A percentile compares a stretch with the other conserved stretches of the same genome.
Conservation (phyloP, 2,888 invertebrate genomes). For the Nineta flava region DNA sequence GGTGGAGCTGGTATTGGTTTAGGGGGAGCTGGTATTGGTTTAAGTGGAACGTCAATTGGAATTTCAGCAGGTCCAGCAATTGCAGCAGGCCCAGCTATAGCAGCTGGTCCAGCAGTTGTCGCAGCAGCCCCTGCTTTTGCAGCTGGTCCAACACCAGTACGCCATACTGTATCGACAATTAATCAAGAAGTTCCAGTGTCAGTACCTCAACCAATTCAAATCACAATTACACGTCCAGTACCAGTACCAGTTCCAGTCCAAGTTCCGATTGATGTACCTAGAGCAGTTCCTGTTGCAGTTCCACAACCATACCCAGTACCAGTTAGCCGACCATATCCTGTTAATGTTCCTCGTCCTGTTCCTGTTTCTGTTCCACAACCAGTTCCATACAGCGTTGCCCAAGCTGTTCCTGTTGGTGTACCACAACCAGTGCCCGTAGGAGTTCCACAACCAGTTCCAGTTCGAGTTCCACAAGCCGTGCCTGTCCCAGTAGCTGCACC, state of each 20-base stretch:
- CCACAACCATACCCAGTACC: constrained; percentile 25
- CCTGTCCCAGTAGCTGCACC: constrained; percentile 25
- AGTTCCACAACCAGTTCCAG: constrained; percentile 37
- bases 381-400: constrained; percentile 29
- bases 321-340: constrained; percentile 24
- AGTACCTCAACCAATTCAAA: constrained; percentile 24
- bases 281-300: constrained; percentile 31
- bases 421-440: constrained; percentile 31
- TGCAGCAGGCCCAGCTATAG: constrained; percentile 11
- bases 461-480: constrained; percentile 36
- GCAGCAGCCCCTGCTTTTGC: constrained; percentile 9
- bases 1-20: constrained; percentile 4
- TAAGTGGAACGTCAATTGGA: background rate
- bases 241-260: constrained; percentile 36
- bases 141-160: constrained; percentile 9
- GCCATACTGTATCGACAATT: constrained; percentile 1
- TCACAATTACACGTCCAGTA: constrained; percentile 32
- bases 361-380: constrained; percentile 19
- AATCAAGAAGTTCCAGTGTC: constrained; percentile 22
- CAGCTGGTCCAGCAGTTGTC: constrained; percentile 5
- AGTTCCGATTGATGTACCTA: constrained; percentile 32
- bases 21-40: constrained; percentile 9
- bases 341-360: constrained; percentile 23
- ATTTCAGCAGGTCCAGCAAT: constrained; percentile 5
- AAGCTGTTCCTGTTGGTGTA: constrained; percentile 30